A percentile compares a stretch with the other conserved stretches of the same genome.
phyloP scores from a whole-genome alignment of 2,888 invertebrate genomes.

The Parapristionchus giblindavisi region DNA sequence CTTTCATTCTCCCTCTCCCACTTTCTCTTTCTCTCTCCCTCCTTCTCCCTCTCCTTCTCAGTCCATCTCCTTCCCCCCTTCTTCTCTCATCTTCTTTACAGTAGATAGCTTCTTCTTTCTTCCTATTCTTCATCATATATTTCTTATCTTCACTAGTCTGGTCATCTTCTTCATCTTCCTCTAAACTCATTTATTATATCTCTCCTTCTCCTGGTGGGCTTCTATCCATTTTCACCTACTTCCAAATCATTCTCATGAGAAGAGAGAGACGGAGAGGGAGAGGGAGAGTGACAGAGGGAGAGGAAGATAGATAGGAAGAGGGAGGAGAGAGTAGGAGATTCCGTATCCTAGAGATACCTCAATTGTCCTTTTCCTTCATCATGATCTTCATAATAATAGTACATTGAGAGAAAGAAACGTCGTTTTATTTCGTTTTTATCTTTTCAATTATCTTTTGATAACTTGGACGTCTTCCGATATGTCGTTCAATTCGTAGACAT shows the following conservation, averaged over 20 bases:
- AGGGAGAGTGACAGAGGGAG: not conserved
- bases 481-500: too few species aligned
- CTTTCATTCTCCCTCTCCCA: not conserved
- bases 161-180: not conserved
- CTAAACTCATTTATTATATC: slow-evolving; percentile 31
- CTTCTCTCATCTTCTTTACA: not conserved
- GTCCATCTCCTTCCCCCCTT: not conserved
- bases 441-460: too few species aligned
- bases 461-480: too few species aligned
- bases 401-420: too few species aligned
- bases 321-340: not conserved
- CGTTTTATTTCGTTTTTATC: too few species aligned
- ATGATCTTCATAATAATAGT: too few species aligned
- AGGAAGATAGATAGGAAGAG: not conserved
- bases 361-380: too few species aligned
- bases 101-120: not conserved
- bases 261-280: not conserved
- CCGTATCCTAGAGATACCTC: too few species aligned
- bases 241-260: not conserved
- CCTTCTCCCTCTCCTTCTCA: not conserved
- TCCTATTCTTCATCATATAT: not conserved
- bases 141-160: not conserved
- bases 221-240: not conserved
- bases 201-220: not conserved
- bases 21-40: not conserved